Evolutionary conservation across 2,797 vertebrate species (phyloP).

Genomic region (Protonibea diacanthus): DNA sequence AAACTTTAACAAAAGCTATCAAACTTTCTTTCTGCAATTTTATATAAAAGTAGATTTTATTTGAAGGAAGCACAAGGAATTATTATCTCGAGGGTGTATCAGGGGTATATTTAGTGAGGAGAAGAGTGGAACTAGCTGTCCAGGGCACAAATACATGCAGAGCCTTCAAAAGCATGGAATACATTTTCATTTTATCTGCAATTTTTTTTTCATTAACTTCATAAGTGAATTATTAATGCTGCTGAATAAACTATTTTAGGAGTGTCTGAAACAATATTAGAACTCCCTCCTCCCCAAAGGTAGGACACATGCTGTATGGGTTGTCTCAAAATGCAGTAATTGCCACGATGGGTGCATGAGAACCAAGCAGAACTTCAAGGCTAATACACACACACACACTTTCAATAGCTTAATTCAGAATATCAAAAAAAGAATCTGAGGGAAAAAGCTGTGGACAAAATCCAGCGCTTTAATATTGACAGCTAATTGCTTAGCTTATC

Average conservation of each 20-base stretch:
- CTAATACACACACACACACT: neutral
- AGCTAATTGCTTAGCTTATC: neutral
- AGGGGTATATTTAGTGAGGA: neutral
- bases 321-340: neutral
- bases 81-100: neutral
- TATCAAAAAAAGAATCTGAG: too few relatives aligned
- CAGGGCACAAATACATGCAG: neutral
- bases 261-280: neutral
- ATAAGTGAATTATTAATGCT: constrained; percentile 5
- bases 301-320: neutral
- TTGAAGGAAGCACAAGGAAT: neutral
- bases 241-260: constrained; percentile 3
- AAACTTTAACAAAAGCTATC: neutral
- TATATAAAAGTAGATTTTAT: neutral
- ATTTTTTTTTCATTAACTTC: neutral
- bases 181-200: neutral
- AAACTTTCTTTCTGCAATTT: neutral
- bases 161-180: neutral
- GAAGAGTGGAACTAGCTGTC: neutral
- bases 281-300: neutral
- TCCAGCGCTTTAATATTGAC: neutral
- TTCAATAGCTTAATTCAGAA: neutral
- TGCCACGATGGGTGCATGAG: neutral
- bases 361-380: neutral
- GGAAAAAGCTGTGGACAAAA: neutral